Percentiles rank a stretch among this genome's conserved stretches.
Evolutionary conservation across 2,888 invertebrate species (phyloP).

Genomic region (Cenopis cana): DNA sequence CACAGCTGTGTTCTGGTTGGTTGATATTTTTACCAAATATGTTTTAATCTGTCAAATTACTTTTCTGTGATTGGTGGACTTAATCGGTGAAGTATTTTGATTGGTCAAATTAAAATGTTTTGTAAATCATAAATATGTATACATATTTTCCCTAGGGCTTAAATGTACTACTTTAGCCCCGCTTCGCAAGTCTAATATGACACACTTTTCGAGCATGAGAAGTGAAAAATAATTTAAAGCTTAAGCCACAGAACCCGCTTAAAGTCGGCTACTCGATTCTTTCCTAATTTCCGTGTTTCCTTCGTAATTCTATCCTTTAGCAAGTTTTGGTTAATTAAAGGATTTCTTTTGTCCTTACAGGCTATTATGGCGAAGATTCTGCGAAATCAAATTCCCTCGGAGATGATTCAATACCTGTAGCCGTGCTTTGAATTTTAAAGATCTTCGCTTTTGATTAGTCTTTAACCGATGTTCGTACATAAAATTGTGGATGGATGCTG

Average conservation of each 20-base stretch:
- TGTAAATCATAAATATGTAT: no score
- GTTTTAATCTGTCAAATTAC: no score
- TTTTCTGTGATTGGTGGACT: no score
- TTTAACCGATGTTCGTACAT: not conserved
- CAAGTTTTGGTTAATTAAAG: constrained; percentile 46
- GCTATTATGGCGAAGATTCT: constrained; percentile 30
- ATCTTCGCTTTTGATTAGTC: not conserved
- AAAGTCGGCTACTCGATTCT: not conserved
- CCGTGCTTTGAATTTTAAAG: constrained; percentile 25
- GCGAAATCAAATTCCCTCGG: constrained; percentile 31
- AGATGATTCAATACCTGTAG: constrained; percentile 32
- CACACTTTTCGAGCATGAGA: no score
- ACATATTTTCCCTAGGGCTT: no score
- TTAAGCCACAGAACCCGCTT: constrained; percentile 21
- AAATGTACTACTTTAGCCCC: no score
- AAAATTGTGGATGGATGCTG: no score
- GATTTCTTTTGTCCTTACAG: constrained; percentile 31
- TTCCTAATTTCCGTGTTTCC: constrained; percentile 42
- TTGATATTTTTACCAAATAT: no score
- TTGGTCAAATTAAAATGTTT: no score
- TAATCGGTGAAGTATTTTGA: no score
- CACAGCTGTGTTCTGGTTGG: no score
- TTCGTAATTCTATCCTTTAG: constrained; percentile 47
- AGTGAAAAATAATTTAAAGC: constrained; percentile 23
- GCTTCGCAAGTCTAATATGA: no score